Conservation (phyloP, 2,113 vertebrate species). For the Sclerurus mexicanus region DNA sequence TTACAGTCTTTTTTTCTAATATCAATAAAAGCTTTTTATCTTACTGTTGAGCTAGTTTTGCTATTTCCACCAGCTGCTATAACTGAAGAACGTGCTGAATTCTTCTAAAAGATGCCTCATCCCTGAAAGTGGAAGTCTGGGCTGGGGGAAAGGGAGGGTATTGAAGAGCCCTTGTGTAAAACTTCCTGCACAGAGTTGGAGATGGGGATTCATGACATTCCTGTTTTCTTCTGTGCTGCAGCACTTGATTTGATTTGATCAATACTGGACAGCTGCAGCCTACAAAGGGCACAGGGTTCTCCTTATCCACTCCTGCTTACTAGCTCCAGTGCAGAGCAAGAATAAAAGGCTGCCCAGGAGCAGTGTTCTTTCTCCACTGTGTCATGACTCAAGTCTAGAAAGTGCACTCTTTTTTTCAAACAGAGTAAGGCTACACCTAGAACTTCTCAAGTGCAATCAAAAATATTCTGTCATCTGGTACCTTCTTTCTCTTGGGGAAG, state of each 20-base stretch:
- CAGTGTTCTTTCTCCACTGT: not conserved
- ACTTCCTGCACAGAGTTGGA: not conserved
- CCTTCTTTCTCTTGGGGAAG: not conserved
- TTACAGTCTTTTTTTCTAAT: not conserved
- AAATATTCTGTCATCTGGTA: not conserved
- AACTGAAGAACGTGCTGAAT: not conserved
- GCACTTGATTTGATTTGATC: not conserved
- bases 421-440: not conserved
- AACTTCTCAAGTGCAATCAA: not conserved
- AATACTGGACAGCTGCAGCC: not conserved
- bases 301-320: not conserved
- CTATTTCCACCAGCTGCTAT: not conserved
- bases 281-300: not conserved
- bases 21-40: conserved; percentile 26
- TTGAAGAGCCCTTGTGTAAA: not conserved
- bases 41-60: not conserved
- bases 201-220: not conserved
- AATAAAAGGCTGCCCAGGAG: not conserved
- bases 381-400: not conserved
- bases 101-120: not conserved
- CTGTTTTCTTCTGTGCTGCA: not conserved
- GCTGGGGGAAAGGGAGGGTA: not conserved
- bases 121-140: not conserved
- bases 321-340: not conserved
- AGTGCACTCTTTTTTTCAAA: not conserved